A percentile compares a stretch with the other conserved stretches of the same genome.
Conservation (phyloP, 2,888 invertebrate genomes). For the Lydus trimaculatus region DNA sequence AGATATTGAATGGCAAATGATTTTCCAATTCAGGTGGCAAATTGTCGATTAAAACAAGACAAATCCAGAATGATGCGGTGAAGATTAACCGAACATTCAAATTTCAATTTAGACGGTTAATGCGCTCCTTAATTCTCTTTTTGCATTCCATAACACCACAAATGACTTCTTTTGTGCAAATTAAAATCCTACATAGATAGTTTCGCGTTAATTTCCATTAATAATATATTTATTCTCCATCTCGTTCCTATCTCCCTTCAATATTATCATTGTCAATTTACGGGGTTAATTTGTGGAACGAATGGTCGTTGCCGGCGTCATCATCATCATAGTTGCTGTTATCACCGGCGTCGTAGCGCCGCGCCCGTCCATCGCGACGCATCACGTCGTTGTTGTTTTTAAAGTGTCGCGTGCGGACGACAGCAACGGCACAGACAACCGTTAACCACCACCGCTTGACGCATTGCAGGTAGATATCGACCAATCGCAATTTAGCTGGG, state of each 20-base stretch:
- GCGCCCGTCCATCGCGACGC: constrained; percentile 7
- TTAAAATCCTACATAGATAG: no score
- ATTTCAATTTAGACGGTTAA: no score
- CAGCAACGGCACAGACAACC: neutral
- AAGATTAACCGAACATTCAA: no score
- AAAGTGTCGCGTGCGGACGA: constrained; percentile 10
- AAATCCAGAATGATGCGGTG: no score
- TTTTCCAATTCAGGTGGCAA: no score
- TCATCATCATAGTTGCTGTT: neutral
- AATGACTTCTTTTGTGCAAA: no score
- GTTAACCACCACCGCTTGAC: constrained; percentile 67
- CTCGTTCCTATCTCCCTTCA: no score
- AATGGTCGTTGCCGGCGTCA: neutral
- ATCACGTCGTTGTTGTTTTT: constrained; percentile 1
- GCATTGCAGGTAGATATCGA: constrained; percentile 86
- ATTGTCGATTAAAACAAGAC: no score
- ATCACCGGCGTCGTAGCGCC: constrained; percentile 1
- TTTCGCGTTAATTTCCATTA: neutral
- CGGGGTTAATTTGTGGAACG: neutral
- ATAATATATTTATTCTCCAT: no score
- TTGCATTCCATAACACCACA: no score
- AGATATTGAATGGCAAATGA: no score
- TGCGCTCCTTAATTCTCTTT: no score
- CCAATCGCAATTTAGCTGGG: constrained; percentile 75
- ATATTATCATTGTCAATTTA: neutral